Conservation (phyloP, 2,888 invertebrate species). For the Cheiracanthium punctorium region DNA sequence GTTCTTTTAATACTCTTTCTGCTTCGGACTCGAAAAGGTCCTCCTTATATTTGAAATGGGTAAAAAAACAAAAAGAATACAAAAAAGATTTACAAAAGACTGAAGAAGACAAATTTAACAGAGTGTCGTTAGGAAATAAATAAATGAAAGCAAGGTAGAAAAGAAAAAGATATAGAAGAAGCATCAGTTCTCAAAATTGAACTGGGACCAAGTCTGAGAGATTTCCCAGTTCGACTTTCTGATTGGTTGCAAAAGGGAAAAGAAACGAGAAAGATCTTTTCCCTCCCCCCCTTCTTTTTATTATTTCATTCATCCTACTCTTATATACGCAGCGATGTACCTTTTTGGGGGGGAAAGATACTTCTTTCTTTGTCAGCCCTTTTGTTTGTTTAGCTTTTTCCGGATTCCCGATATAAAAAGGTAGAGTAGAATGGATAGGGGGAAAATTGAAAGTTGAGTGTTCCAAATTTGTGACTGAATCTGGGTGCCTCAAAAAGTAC, state of each 20-base stretch:
- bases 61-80: no score
- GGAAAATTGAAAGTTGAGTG: slow-evolving; percentile 66
- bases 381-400: slow-evolving; percentile 28
- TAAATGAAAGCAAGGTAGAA: background rate
- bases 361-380: slow-evolving; percentile 35
- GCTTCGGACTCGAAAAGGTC: no score
- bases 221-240: slow-evolving; percentile 62
- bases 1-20: no score
- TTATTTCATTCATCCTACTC: background rate
- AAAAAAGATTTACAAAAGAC: slow-evolving; percentile 11
- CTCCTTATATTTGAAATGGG: no score
- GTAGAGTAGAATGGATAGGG: slow-evolving; percentile 49
- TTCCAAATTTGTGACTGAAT: slow-evolving; percentile 58
- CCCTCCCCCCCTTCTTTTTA: no score
- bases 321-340: slow-evolving; percentile 9
- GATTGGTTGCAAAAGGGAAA: slow-evolving; percentile 51
- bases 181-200: slow-evolving; percentile 66
- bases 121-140: slow-evolving; percentile 39
- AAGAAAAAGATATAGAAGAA: slow-evolving; percentile 24
- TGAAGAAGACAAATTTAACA: slow-evolving; percentile 55
- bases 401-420: slow-evolving; percentile 15
- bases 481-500: no score
- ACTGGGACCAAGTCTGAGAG: slow-evolving; percentile 54
- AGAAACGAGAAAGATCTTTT: no score
- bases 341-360: background rate